Conservation (phyloP, 1,140 invertebrate species). For the Rhopalosiphum maidis region DNA sequence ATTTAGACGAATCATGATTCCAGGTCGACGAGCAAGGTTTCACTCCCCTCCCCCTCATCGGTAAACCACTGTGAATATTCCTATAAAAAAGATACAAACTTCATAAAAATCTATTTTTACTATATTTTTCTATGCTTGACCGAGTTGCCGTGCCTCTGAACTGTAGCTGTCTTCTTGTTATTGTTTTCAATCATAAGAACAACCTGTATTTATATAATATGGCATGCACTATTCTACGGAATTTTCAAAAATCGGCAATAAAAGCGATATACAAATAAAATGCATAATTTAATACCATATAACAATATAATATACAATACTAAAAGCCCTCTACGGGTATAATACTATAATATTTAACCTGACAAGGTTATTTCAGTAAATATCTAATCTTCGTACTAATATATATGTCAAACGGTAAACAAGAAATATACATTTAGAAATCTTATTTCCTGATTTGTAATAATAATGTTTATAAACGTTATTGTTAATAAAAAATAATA, state of each 20-base stretch:
- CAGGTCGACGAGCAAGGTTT: conserved; percentile 24
- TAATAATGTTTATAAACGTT: neutral
- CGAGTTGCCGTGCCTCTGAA: neutral
- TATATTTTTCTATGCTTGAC: neutral
- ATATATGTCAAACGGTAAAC: neutral
- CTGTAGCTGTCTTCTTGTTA: neutral
- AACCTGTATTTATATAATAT: neutral
- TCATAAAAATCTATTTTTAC: neutral
- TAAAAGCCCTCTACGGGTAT: neutral
- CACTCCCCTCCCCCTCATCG: too few species aligned
- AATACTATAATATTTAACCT: neutral
- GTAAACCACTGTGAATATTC: neutral
- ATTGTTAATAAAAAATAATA: neutral
- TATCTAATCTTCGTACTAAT: neutral
- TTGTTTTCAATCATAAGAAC: conserved; percentile 10
- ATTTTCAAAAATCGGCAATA: neutral
- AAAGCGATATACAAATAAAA: neutral
- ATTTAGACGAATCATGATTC: conserved; percentile 17
- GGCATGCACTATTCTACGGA: neutral
- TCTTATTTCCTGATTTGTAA: neutral
- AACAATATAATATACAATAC: neutral
- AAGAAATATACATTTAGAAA: neutral
- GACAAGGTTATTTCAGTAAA: neutral
- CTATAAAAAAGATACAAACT: neutral
- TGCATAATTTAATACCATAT: neutral